Base-by-base conservation (phyloP, 1,140 invertebrate genomes). In the Drosophila melanica region DNA sequence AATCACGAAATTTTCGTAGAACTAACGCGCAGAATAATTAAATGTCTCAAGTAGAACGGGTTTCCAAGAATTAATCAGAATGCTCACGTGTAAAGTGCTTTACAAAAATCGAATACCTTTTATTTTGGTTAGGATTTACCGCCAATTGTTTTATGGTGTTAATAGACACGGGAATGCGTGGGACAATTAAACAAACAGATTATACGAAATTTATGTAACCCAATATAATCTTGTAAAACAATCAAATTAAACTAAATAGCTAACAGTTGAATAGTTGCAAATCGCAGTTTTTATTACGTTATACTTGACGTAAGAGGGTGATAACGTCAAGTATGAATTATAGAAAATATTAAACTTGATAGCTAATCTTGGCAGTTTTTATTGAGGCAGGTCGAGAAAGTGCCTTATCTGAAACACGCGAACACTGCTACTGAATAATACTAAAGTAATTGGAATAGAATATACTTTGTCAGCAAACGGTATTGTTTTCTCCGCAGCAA, bases 1-100 rank as follows among this genome's bases (percentile, higher is more conserved):
- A 72, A 58, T 53, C 62, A 72, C 30, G 39, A 27, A 44, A 41
- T 45, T 30, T 53, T 20, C 14, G 30, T 59, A 20, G 39, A 55
- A 33, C 8, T 53, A 30, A 30, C 23, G 35, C 30, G 30, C 12
- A 55, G 12, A 51, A 37, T 47, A 66, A 59, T 67, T 37, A 42
- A 47, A 16, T 39, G 12, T 14, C 9, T 14, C 9, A 16, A 42
- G 39, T 62, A 33, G 4, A 48, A 57, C 53, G 57, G n/a, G 58
- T 53, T 54, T 16, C n/a, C 33, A 37, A 37, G 14, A 18, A 37
- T 57, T 27, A 39, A 64, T 45, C 45, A 35, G n/a, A 8, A 12
- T 16, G 16, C 7, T 8, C 11, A 35, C 2, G 9, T 35, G 65
- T 5, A 33, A 48, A 35, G 7, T 9, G 23, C 10, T 41, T 9